phyloP scores from a whole-genome alignment of 1,140 invertebrate genomes.

The Sitophilus oryzae region DNA sequence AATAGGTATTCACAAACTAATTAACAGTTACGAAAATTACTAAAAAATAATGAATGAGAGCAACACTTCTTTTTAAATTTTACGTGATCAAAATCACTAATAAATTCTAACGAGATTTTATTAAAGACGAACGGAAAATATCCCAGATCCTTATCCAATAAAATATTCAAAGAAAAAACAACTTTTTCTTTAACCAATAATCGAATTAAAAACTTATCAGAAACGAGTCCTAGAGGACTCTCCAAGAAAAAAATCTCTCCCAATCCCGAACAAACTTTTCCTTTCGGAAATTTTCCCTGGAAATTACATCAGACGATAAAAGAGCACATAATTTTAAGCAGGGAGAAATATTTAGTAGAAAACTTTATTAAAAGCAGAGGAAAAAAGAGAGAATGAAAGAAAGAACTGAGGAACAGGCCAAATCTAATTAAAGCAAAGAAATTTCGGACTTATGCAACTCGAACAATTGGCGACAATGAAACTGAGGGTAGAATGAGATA shows the following conservation, averaged over 20 bases:
- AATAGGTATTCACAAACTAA: no score
- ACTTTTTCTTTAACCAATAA: no score
- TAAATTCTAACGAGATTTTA: no score
- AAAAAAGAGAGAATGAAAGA: neutral
- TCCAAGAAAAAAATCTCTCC: neutral
- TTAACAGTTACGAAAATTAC: no score
- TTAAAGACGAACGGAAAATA: no score
- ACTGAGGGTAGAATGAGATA: neutral
- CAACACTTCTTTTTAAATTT: no score
- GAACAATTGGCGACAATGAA: neutral
- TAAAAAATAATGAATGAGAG: no score
- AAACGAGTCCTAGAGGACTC: no score
- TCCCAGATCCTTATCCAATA: no score
- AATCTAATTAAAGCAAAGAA: neutral
- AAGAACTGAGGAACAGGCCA: neutral
- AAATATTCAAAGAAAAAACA: no score
- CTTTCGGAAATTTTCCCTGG: neutral
- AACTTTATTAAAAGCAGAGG: neutral
- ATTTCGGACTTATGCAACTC: neutral
- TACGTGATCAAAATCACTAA: no score
- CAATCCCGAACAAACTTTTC: neutral
- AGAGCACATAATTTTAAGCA: neutral
- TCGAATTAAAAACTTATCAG: no score
- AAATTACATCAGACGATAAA: neutral
- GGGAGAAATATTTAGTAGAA: neutral